phyloP scores from a whole-genome alignment of 2,888 invertebrate genomes.

The Andrena marginata region DNA sequence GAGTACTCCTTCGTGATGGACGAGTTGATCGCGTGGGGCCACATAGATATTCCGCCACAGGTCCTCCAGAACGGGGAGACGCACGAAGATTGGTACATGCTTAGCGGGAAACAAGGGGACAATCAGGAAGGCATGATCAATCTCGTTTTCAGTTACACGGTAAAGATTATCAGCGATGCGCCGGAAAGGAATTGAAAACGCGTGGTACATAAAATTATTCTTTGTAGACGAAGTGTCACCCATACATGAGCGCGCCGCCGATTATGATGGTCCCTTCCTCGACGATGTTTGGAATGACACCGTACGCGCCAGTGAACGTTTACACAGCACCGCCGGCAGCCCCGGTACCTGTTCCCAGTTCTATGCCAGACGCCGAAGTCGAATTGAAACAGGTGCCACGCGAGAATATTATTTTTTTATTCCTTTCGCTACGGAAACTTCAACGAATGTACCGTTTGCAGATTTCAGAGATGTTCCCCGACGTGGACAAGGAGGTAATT shows the following conservation, averaged over 20 bases:
- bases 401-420: constrained; percentile 1
- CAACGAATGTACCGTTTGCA: constrained; percentile 82
- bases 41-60: constrained; percentile 93
- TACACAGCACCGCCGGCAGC: constrained; percentile 85
- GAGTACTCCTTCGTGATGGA: constrained; percentile 98
- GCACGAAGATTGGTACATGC: constrained; percentile 97
- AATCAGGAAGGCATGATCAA: constrained; percentile 97
- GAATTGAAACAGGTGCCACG: constrained; percentile 88
- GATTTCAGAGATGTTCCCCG: constrained; percentile 99
- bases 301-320: constrained; percentile 85
- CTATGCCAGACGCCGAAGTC: constrained; percentile 85
- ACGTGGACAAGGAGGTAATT: constrained; percentile 96
- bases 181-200: not conserved
- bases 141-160: constrained; percentile 93
- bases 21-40: constrained; percentile 97
- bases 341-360: constrained; percentile 84
- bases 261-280: constrained; percentile 90
- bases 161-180: constrained; percentile 83
- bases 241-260: constrained; percentile 87
- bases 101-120: constrained; percentile 98
- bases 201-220: constrained; percentile 17
- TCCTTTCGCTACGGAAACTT: too few species aligned
- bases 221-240: constrained; percentile 79
- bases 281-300: constrained; percentile 81
- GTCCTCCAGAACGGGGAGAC: constrained; percentile 93